These are phyloP conservation scores for Sepiola atlantica DNA, from an alignment of 2,888 invertebrate genomes.

Conservation along the genomic window DNA sequence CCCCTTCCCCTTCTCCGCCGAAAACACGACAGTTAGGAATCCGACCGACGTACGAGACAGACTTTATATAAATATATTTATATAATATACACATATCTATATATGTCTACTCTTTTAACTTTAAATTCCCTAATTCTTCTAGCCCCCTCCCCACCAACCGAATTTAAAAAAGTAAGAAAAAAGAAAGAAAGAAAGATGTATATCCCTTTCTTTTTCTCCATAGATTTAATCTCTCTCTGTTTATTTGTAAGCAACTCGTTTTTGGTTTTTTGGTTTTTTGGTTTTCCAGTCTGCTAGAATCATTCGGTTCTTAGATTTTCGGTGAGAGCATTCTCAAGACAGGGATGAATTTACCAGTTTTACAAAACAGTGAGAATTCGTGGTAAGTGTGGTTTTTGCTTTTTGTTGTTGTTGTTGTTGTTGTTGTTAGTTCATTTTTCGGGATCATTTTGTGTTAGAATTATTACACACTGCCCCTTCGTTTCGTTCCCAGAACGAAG, in stretches of 20 bases:
- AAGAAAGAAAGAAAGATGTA: not conserved
- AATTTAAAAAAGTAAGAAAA: no score
- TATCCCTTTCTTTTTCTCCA: not conserved
- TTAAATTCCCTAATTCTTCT: not conserved
- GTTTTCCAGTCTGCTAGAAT: not conserved
- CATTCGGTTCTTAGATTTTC: not conserved
- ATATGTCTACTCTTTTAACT: no score
- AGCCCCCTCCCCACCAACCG: not conserved
- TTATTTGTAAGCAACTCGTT: not conserved
- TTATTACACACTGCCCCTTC: no score
- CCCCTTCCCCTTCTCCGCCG: not conserved
- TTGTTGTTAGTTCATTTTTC: no score
- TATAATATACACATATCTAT: no score
- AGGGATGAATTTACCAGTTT: not conserved
- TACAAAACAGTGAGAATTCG: not conserved
- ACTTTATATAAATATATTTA: not conserved
- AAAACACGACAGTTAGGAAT: not conserved
- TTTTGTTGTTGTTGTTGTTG: no score
- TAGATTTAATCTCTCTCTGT: no score
- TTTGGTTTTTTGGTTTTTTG: no score
- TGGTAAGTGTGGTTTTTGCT: not conserved
- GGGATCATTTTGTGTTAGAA: no score
- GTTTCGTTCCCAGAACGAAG: no score
- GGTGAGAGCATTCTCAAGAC: not conserved
- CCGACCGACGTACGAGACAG: not conserved